These are phyloP conservation scores for Danio tinwini DNA, from an alignment of 2,797 vertebrate species.

Conservation along the genomic window DNA sequence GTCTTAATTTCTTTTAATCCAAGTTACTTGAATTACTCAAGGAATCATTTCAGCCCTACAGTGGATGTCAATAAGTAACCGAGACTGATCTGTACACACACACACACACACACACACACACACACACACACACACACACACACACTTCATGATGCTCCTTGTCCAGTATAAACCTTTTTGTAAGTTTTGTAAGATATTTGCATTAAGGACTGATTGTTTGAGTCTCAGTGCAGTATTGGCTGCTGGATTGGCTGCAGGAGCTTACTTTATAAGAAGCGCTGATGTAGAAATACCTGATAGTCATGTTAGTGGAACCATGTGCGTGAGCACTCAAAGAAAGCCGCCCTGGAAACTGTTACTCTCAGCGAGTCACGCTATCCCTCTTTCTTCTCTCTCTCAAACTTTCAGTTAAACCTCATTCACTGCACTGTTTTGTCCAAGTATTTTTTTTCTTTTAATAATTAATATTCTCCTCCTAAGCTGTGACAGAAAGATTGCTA, in stretches of 20 bases:
- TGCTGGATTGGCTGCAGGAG: constrained; percentile 20
- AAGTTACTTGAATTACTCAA: no score
- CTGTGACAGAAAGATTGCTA: neutral
- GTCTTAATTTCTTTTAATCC: no score
- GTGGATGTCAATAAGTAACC: neutral
- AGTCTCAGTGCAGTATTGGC: neutral
- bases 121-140: neutral
- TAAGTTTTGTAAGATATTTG: neutral
- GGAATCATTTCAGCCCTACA: no score
- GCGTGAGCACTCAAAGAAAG: constrained; percentile 21
- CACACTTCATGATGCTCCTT: neutral
- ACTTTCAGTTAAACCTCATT: constrained; percentile 23
- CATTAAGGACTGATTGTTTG: constrained; percentile 5
- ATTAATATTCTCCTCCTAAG: constrained; percentile 10
- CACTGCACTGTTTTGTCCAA: neutral
- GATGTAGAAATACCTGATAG: constrained; percentile 43
- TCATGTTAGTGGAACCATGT: constrained; percentile 31
- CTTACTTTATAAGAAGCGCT: constrained; percentile 29
- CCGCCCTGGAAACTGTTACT: constrained; percentile 32
- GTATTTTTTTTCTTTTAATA: constrained; percentile 10
- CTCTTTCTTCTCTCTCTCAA: neutral
- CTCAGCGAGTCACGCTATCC: constrained; percentile 17
- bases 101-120: no score
- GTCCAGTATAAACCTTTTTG: neutral
- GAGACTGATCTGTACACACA: neutral